These are phyloP conservation scores for Drosophila austrosaltans DNA, from an alignment of 2,888 invertebrate genomes.

Conservation along the genomic window DNA sequence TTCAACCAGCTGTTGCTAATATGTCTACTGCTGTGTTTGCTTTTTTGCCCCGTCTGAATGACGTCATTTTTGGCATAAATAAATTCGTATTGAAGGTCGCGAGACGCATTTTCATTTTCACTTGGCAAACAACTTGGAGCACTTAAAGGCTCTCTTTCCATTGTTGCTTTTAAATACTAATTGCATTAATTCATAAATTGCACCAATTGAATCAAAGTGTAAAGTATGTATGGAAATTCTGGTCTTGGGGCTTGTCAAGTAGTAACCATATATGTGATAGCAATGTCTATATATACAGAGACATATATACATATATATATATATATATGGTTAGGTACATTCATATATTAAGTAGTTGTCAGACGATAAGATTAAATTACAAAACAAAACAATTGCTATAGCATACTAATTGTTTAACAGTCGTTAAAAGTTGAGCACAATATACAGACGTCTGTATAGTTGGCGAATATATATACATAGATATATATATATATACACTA, in stretches of 20 bases:
- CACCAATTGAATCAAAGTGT: constrained; percentile 22
- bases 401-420: constrained; percentile 65
- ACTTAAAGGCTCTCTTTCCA: constrained; percentile 48
- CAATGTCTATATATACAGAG: constrained; percentile 11
- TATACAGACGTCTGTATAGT: background rate
- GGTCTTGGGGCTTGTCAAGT: constrained; percentile 17
- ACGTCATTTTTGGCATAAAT: constrained; percentile 72
- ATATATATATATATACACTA: background rate
- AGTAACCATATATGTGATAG: constrained; percentile 20
- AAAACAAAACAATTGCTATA: constrained; percentile 49
- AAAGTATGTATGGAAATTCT: constrained; percentile 4
- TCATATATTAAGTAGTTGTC: constrained; percentile 53
- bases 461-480: background rate
- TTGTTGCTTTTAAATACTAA: constrained; percentile 40
- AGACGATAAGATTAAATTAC: constrained; percentile 78
- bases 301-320: constrained; percentile 10
- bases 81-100: constrained; percentile 64
- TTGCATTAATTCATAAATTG: constrained; percentile 55
- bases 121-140: constrained; percentile 54
- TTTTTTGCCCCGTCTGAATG: constrained; percentile 46
- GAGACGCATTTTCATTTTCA: constrained; percentile 75
- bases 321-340: constrained; percentile 29
- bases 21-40: constrained; percentile 35
- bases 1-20: constrained; percentile 58
- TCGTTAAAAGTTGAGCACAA: constrained; percentile 42